Evolutionary conservation across 2,797 vertebrate genomes (phyloP).

Genomic region (Cryptoprocta ferox): DNA sequence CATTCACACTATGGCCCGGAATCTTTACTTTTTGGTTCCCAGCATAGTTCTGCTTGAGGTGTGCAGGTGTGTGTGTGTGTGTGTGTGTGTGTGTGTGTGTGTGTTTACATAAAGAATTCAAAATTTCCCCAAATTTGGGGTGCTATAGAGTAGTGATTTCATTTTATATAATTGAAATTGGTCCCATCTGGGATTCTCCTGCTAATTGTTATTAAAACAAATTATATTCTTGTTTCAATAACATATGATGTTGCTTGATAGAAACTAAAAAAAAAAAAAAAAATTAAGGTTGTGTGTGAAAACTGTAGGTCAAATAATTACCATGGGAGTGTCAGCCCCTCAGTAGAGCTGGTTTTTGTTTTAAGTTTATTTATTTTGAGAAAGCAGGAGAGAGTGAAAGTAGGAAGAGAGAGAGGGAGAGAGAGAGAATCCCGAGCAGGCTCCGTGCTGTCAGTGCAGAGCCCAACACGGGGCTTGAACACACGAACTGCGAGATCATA

Average conservation of each 20-base stretch:
- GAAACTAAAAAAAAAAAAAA: not conserved
- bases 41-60: not conserved
- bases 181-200: not conserved
- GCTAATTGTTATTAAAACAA: not conserved
- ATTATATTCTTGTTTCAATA: not conserved
- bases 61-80: not conserved
- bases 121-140: not conserved
- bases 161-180: not conserved
- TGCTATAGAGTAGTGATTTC: not conserved
- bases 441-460: too few relatives aligned
- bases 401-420: too few relatives aligned
- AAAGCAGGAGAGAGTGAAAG: too few relatives aligned
- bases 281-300: not conserved
- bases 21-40: not conserved
- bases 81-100: not conserved
- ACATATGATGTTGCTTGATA: not conserved
- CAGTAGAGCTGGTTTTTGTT: not conserved
- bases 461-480: too few relatives aligned
- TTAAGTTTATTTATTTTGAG: too few relatives aligned
- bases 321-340: not conserved
- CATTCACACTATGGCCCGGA: not conserved
- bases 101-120: not conserved
- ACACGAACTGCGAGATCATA: too few relatives aligned
- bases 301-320: not conserved
- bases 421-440: too few relatives aligned